Evolutionary conservation across 2,113 vertebrate species (phyloP).

Genomic region (Prunella fulvescens): DNA sequence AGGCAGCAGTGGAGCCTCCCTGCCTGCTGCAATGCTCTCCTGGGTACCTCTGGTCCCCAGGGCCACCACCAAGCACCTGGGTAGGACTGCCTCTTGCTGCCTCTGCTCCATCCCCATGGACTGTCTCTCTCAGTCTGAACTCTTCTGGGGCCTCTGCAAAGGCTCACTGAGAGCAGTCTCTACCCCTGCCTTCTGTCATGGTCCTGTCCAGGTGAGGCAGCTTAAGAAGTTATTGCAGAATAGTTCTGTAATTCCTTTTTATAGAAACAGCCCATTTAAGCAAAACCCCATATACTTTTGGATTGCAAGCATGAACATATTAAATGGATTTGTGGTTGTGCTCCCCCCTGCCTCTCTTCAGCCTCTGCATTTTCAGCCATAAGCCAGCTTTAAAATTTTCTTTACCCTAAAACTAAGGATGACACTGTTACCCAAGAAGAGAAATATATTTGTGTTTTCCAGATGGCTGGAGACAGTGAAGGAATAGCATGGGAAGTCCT

Average conservation of each 20-base stretch:
- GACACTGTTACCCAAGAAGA: not conserved
- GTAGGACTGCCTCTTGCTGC: not conserved
- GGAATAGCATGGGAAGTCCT: not conserved
- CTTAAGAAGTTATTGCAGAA: not conserved
- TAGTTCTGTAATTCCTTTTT: not conserved
- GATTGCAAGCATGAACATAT: not conserved
- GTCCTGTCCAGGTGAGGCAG: not conserved
- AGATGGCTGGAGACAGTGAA: conserved; percentile 15
- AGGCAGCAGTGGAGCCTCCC: not conserved
- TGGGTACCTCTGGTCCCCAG: not conserved
- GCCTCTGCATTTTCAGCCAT: not conserved
- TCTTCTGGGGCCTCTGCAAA: not conserved
- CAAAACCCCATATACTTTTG: not conserved
- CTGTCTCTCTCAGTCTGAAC: not conserved
- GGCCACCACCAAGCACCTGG: rapidly evolving
- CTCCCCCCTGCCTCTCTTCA: not conserved
- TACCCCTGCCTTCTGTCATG: not conserved
- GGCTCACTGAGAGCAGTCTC: not conserved
- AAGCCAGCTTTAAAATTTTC: not conserved
- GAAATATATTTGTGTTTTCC: not conserved
- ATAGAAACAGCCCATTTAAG: not conserved
- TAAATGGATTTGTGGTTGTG: not conserved
- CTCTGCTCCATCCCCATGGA: not conserved
- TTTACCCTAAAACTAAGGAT: not conserved
- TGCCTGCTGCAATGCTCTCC: not conserved